Evolutionary conservation across 37 sponge, comb jelly and placozoan species (phyloP).

Genomic region (Chondrilla cf. caribensis): DNA sequence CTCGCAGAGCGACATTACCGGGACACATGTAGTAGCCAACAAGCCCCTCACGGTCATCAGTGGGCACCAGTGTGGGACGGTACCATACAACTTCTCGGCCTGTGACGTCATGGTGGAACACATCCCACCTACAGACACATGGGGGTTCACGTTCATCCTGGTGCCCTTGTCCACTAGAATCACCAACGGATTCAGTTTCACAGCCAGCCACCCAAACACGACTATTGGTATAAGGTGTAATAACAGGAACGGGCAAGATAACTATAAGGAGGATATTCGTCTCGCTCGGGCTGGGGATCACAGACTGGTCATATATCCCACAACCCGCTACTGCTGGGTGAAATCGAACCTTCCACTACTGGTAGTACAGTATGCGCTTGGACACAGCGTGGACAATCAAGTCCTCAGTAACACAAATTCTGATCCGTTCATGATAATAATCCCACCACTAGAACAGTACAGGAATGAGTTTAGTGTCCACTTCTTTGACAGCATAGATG

Average conservation of each 20-base stretch:
- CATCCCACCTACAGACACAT: constrained; percentile 31
- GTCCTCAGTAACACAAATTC: constrained; percentile 25
- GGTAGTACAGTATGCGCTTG: constrained; percentile 29
- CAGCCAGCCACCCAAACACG: constrained; percentile 11
- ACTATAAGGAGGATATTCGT: background rate
- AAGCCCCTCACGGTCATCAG: constrained; percentile 16
- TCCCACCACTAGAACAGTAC: background rate
- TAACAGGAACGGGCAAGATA: background rate
- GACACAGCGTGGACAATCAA: background rate
- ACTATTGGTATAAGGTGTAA: constrained; percentile 23
- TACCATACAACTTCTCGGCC: constrained; percentile 12
- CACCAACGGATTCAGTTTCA: constrained; percentile 28
- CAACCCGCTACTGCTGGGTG: constrained; percentile 5
- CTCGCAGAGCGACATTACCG: constrained; percentile 31
- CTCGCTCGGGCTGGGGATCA: background rate
- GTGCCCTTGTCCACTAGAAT: constrained; percentile 8
- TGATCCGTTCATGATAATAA: constrained; percentile 9
- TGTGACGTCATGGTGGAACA: constrained; percentile 62
- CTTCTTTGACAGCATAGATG: too few relatives aligned
- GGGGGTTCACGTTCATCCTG: constrained; percentile 32
- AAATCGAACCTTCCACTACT: constrained; percentile 32
- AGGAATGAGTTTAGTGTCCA: background rate
- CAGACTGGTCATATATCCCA: background rate
- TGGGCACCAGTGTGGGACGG: constrained; percentile 41
- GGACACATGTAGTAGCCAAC: constrained; percentile 23